These are phyloP conservation scores for Erythrolamprus reginae DNA, from an alignment of 2,113 vertebrate species.

Conservation along the genomic window DNA sequence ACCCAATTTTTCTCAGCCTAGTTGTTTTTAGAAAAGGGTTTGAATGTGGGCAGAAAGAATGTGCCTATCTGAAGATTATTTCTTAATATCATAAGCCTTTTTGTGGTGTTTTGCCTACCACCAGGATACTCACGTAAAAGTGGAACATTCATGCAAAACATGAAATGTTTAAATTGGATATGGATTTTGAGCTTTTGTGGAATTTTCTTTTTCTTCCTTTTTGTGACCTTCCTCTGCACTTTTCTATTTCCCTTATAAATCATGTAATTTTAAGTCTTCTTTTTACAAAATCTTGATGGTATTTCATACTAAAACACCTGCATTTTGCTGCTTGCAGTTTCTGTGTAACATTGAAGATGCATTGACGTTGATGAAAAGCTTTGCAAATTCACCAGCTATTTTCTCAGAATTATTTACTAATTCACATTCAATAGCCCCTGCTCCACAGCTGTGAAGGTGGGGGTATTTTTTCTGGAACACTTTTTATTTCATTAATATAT, in stretches of 20 bases:
- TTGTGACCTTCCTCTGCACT: neutral
- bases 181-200: neutral
- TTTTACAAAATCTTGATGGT: neutral
- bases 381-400: constrained; percentile 42
- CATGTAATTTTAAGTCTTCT: constrained; percentile 4
- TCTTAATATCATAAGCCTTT: neutral
- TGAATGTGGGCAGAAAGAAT: neutral
- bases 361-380: constrained; percentile 58
- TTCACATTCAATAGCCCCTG: constrained; percentile 49
- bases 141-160: neutral
- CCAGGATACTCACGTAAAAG: neutral
- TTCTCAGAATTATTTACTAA: constrained; percentile 42
- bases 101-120: neutral
- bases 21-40: neutral
- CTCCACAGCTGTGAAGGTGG: constrained; percentile 38
- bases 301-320: constrained; percentile 39
- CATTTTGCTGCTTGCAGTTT: neutral
- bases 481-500: constrained; percentile 67
- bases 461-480: constrained; percentile 50
- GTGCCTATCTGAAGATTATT: neutral
- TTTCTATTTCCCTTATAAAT: constrained; percentile 16
- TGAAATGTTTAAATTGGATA: neutral
- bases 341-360: constrained; percentile 30
- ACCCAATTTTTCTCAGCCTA: neutral
- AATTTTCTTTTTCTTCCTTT: constrained; percentile 11